Percentiles rank a stretch among this genome's conserved stretches.
These are phyloP conservation scores for Pollimyrus isidori DNA, from an alignment of 2,113 vertebrate species.

Conservation along the genomic window DNA sequence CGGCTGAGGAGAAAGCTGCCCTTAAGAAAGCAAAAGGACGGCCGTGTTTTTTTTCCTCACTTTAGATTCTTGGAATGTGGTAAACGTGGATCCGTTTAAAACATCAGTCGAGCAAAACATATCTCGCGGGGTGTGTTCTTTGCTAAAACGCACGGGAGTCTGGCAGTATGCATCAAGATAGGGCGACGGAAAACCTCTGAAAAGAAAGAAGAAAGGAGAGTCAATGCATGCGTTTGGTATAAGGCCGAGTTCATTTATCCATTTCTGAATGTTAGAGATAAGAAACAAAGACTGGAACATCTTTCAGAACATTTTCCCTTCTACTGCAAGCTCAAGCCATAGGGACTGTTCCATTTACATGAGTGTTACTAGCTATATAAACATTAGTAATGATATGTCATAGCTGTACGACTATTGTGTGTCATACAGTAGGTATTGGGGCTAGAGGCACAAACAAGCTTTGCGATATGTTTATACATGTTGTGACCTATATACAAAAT, in stretches of 20 bases:
- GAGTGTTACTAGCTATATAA: not conserved
- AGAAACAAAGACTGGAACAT: not conserved
- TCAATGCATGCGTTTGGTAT: not conserved
- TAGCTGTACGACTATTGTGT: not conserved
- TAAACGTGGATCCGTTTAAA: conserved; percentile 50
- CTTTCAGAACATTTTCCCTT: not conserved
- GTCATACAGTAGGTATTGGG: not conserved
- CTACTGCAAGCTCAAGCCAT: not conserved
- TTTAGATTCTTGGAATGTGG: conserved; percentile 42
- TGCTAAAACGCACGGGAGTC: conserved; percentile 46
- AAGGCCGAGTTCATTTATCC: not conserved
- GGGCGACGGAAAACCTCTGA: conserved; percentile 35
- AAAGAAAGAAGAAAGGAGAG: conserved; percentile 22
- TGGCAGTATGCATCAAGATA: conserved; percentile 37
- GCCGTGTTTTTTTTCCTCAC: conserved; percentile 19
- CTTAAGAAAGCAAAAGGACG: not conserved
- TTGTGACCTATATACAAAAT: not conserved
- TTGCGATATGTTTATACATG: not conserved
- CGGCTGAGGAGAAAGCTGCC: not conserved
- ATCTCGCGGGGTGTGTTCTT: conserved; percentile 55
- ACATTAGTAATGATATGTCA: not conserved
- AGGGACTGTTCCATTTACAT: not conserved
- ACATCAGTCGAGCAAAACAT: conserved; percentile 43
- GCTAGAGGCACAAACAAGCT: not conserved
- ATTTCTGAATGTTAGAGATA: not conserved